Percentiles rank a stretch among this genome's conserved stretches.
Conservation (phyloP, 2,888 invertebrate genomes). For the Caprella mutica region DNA sequence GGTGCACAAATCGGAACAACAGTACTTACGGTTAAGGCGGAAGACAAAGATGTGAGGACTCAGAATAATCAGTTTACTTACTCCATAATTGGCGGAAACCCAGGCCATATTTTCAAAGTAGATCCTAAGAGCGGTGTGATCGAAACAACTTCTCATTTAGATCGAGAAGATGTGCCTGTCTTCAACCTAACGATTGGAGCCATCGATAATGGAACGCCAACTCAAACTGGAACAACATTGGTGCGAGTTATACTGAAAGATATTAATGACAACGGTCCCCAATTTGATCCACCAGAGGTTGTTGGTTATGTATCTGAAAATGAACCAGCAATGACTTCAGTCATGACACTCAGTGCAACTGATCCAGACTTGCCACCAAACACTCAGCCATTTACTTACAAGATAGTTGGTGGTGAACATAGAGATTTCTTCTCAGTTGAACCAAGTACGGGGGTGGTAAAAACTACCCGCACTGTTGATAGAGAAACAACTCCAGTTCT, state of each 20-base stretch:
- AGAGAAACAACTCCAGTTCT: conserved; percentile 65
- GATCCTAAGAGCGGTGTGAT: conserved; percentile 76
- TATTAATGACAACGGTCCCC: conserved; percentile 86
- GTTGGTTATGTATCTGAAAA: conserved; percentile 74
- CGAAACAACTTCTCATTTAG: conserved; percentile 54
- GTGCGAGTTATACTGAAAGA: conserved; percentile 69
- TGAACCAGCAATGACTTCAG: conserved; percentile 66
- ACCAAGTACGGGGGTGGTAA: conserved; percentile 64
- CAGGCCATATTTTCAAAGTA: conserved; percentile 71
- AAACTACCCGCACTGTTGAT: conserved; percentile 66
- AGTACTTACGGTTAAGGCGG: conserved; percentile 66
- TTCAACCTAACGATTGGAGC: conserved; percentile 73
- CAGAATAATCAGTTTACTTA: conserved; percentile 87
- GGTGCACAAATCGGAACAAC: conserved; percentile 60
- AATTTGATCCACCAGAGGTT: conserved; percentile 59
- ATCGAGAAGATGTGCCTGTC: conserved; percentile 63
- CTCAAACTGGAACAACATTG: conserved; percentile 79
- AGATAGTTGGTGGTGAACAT: conserved; percentile 64
- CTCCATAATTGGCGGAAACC: conserved; percentile 72
- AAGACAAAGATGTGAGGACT: conserved; percentile 80
- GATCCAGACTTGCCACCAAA: conserved; percentile 84
- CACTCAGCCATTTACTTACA: conserved; percentile 77
- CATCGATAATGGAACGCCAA: conserved; percentile 75
- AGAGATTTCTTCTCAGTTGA: conserved; percentile 64
- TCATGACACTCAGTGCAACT: conserved; percentile 71